These are phyloP conservation scores for Pogona vitticeps DNA, from an alignment of 2,113 vertebrate species.

Conservation along the genomic window DNA sequence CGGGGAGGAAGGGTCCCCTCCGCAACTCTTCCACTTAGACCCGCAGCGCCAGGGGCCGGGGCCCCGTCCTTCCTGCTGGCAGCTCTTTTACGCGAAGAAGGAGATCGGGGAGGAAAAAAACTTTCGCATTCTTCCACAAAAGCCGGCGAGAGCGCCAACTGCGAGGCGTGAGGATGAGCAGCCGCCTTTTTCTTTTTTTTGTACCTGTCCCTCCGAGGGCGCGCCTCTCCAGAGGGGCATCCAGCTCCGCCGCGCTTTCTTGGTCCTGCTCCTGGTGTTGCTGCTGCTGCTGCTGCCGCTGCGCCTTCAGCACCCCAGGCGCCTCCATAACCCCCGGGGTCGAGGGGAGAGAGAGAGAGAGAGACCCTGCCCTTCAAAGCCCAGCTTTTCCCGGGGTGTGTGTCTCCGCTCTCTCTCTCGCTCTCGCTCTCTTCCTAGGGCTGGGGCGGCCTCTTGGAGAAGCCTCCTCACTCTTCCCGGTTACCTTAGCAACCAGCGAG, in stretches of 20 bases:
- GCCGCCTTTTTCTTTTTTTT: too few species aligned
- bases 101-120: too few species aligned
- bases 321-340: conserved; percentile 33
- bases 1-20: background rate
- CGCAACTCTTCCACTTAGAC: background rate
- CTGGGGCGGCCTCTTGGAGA: background rate
- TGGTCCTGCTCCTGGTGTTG: background rate
- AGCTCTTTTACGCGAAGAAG: too few species aligned
- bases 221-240: background rate
- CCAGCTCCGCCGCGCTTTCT: background rate
- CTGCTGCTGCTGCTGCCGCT: background rate
- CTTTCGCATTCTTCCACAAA: conserved; percentile 31
- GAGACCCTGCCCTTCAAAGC: conserved; percentile 11
- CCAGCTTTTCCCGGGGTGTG: background rate
- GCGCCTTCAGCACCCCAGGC: background rate
- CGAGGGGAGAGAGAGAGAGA: too few species aligned
- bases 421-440: background rate
- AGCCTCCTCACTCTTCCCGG: background rate
- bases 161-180: too few species aligned
- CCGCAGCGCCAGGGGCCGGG: too few species aligned
- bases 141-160: background rate
- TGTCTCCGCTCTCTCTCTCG: background rate
- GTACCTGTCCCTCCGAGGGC: background rate
- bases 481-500: conserved; percentile 40
- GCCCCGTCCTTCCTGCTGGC: too few species aligned